These are phyloP conservation scores for Anoplophora glabripennis DNA, from an alignment of 1,140 invertebrate genomes.

Conservation along the genomic window DNA sequence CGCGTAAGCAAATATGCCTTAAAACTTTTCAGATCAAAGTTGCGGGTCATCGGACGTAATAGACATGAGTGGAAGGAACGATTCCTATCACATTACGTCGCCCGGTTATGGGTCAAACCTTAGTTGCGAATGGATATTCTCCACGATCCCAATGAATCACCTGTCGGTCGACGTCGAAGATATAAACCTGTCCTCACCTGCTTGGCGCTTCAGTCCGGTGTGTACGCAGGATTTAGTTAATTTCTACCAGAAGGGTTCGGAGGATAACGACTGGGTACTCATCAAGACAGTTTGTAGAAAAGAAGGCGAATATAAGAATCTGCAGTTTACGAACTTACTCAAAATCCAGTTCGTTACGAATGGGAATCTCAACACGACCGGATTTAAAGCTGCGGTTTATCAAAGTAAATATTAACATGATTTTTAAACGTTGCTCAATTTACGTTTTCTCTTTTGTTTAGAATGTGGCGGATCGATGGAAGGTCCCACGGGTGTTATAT, in stretches of 20 bases:
- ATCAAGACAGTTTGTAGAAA: constrained; percentile 55
- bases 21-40: too few species aligned
- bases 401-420: too few species aligned
- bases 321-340: constrained; percentile 51
- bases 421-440: too few species aligned
- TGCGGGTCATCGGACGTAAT: constrained; percentile 41
- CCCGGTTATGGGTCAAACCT: constrained; percentile 69
- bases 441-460: constrained; percentile 35
- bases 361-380: constrained; percentile 53
- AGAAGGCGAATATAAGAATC: constrained; percentile 44
- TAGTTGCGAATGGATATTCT: constrained; percentile 74
- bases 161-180: constrained; percentile 54
- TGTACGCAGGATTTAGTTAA: constrained; percentile 3
- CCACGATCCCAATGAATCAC: constrained; percentile 56
- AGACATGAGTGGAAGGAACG: constrained; percentile 24
- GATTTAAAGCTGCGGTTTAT: constrained; percentile 56
- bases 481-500: constrained; percentile 23
- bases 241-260: constrained; percentile 22
- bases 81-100: constrained; percentile 55
- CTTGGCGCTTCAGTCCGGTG: too few species aligned
- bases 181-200: constrained; percentile 19
- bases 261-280: constrained; percentile 48
- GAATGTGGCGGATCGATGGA: constrained; percentile 60
- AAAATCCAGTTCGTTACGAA: constrained; percentile 58
- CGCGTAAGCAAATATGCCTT: too few species aligned